These are phyloP conservation scores for Actinia equina DNA, from an alignment of 64 coral and sea anemone species.

Conservation along the genomic window DNA sequence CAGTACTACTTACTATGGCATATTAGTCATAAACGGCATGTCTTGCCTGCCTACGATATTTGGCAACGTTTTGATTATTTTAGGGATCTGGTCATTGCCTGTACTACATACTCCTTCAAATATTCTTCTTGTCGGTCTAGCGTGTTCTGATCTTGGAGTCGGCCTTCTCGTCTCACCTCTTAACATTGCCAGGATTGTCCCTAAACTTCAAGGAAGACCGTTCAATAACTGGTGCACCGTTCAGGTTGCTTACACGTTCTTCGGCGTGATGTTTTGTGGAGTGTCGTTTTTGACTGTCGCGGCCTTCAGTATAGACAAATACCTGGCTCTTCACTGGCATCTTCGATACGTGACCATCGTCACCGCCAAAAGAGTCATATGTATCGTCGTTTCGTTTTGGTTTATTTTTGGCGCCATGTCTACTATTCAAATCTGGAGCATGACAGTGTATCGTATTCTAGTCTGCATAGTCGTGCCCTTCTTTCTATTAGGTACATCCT, in stretches of 20 bases:
- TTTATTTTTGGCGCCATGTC: slow-evolving; percentile 17
- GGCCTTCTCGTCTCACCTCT: slow-evolving; percentile 28
- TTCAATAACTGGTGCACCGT: slow-evolving; percentile 15
- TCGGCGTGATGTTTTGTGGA: too few relatives aligned
- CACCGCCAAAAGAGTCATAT: slow-evolving; percentile 13
- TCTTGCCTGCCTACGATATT: slow-evolving; percentile 27
- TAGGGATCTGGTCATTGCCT: not conserved
- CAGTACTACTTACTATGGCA: not conserved
- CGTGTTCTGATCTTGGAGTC: slow-evolving; percentile 30
- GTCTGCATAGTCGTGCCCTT: not conserved
- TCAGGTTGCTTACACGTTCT: not conserved
- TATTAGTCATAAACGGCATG: slow-evolving; percentile 17
- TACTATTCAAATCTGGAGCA: slow-evolving; percentile 22
- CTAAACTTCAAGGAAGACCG: not conserved
- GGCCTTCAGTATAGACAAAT: slow-evolving; percentile 42
- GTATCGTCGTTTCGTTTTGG: slow-evolving; percentile 22
- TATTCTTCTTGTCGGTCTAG: slow-evolving; percentile 31
- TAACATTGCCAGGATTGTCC: slow-evolving; percentile 11
- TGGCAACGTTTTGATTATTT: slow-evolving; percentile 29
- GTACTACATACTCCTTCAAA: slow-evolving; percentile 30
- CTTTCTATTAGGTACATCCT: slow-evolving; percentile 19
- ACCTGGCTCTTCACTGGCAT: slow-evolving; percentile 38
- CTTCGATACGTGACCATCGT: slow-evolving; percentile 30
- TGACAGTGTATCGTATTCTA: slow-evolving; percentile 8
- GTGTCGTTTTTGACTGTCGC: slow-evolving; percentile 34